Base-by-base conservation (phyloP, 92 coral and sea anemone species). In the Porites rus region DNA sequence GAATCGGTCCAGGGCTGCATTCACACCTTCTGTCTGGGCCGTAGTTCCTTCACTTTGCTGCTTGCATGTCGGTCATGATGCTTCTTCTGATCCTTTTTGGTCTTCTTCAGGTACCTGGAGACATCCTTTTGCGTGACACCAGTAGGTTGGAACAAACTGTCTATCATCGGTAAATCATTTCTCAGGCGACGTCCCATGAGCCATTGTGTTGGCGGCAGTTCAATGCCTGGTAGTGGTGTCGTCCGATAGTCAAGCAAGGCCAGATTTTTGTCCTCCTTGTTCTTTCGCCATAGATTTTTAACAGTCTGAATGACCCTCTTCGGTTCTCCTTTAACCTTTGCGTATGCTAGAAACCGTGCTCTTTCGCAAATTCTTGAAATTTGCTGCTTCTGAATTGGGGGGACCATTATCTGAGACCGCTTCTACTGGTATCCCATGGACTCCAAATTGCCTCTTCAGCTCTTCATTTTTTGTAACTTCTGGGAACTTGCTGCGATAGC, bases 201-300 rank as follows among this genome's bases (percentile, higher is more conserved):
- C 50, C 74, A 77, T n/a, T 85, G 92, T 16, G 92, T 86, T 58
- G 86, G 82, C 13, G 86, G 79, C 76, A 79, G 19, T 10, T 85
- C 79, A 71, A 90, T 65, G 50, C 76, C 90, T 64, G 74, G 81
- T 25, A 84, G 25, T 54, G 92, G 84, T 0, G 88, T 88, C 62
- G 84, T 76, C 22, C 88, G 63, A 72, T 88, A 88, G 65, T 83
- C 88, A 17, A 88, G 61, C 72, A 83, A 53, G 28, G 92, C 88
- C 13, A 71, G 67, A 52, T 84, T 52, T 62, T 85, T 84, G 82
- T 89, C 89, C 18, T 79, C 38, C 38, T 31, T 60, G 84, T 50
- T 83, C 75, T 19, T 19, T 58, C 11, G 82, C 88, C 82, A 84
- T 63, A 84, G 61, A 21, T 84, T 74, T 53, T 74, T 74, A 12